phyloP scores from a whole-genome alignment of 1,140 invertebrate genomes.

The Oncopodura yosiiana region DNA sequence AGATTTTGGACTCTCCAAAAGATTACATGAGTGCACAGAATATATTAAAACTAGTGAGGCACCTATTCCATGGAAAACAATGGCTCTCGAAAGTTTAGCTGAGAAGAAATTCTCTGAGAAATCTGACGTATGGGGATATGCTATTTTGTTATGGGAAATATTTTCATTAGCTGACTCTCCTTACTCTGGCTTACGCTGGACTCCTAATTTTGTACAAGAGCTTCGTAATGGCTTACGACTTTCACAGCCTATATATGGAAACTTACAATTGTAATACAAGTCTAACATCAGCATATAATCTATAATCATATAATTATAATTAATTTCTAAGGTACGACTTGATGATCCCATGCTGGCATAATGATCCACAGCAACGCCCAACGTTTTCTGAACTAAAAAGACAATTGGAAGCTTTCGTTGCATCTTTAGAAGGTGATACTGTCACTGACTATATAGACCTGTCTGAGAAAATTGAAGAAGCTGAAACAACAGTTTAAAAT shows the following conservation, averaged over 20 bases:
- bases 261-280: not conserved
- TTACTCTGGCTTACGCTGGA: conserved; percentile 43
- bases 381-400: conserved; percentile 39
- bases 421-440: no score
- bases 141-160: conserved; percentile 43
- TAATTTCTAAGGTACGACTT: conserved; percentile 40
- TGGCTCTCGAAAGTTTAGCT: conserved; percentile 43
- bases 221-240: conserved; percentile 43
- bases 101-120: conserved; percentile 41
- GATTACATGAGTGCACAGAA: conserved; percentile 1
- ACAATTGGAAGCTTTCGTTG: no score
- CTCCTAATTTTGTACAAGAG: conserved; percentile 42
- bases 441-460: no score
- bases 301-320: no score
- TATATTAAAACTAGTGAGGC: not conserved
- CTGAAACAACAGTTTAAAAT: no score
- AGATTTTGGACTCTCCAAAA: conserved; percentile 48
- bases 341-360: conserved; percentile 50
- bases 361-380: conserved; percentile 44
- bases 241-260: conserved; percentile 37
- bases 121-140: conserved; percentile 46
- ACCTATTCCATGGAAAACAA: conserved; percentile 43
- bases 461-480: no score
- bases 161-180: conserved; percentile 40
- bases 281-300: no score